Evolutionary conservation across 2,113 vertebrate genomes (phyloP).

Genomic region (Sciurus niger): DNA sequence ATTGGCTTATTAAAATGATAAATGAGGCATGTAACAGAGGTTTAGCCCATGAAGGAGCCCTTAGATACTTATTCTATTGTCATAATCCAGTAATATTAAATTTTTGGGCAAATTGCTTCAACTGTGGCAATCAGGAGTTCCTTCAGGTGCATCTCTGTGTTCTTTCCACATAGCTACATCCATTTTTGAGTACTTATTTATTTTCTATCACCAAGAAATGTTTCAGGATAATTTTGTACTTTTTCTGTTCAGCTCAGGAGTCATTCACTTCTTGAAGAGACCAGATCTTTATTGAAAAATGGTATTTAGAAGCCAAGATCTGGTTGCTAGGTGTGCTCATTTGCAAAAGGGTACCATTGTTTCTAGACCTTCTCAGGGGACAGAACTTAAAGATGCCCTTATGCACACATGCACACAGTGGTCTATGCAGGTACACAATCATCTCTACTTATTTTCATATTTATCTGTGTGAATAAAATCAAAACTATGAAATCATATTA

Average conservation of each 20-base stretch:
- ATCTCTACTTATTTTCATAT: not conserved
- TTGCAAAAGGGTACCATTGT: not conserved
- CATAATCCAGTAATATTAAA: not conserved
- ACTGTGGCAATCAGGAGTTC: not conserved
- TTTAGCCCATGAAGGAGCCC: conserved; percentile 52
- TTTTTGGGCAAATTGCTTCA: not conserved
- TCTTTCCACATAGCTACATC: not conserved
- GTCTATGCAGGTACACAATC: not conserved
- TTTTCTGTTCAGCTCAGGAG: not conserved
- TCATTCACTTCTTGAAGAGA: not conserved
- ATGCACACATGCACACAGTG: not conserved
- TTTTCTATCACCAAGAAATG: not conserved
- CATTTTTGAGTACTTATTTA: not conserved
- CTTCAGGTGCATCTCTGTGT: not conserved
- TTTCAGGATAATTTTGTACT: not conserved
- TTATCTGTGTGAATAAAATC: not conserved
- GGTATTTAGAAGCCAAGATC: conserved; percentile 16
- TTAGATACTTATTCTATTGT: not conserved
- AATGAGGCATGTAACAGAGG: not conserved
- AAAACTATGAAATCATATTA: not conserved
- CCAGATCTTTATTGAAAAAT: not conserved
- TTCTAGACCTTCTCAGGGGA: not conserved
- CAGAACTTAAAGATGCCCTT: not conserved
- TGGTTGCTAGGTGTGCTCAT: not conserved
- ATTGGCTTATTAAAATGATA: not conserved